These are phyloP conservation scores for Crematogaster levior DNA, from an alignment of 2,888 invertebrate species.

Conservation along the genomic window DNA sequence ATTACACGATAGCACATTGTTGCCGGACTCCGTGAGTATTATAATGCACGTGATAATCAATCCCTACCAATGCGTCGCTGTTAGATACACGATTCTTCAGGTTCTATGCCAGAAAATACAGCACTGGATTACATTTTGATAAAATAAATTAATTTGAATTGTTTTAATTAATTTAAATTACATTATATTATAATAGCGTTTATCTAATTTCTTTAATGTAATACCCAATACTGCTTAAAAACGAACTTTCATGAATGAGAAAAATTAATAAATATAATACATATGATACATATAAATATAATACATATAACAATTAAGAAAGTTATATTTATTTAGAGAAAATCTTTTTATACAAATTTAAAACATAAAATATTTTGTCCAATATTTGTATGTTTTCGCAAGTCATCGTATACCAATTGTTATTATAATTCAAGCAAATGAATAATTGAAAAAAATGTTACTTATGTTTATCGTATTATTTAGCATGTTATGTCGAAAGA, in stretches of 20 bases:
- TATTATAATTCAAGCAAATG: not conserved
- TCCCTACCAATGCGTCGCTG: not conserved
- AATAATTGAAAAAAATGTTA: not conserved
- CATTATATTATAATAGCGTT: not conserved
- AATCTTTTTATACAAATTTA: not conserved
- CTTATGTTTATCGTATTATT: too few species aligned
- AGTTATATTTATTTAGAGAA: not conserved
- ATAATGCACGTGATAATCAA: conserved; percentile 44
- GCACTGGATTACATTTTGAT: not conserved
- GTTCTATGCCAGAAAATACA: not conserved
- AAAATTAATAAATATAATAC: not conserved
- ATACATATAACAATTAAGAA: not conserved
- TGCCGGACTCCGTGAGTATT: conserved; percentile 18
- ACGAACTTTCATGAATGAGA: not conserved
- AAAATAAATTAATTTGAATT: conserved; percentile 1
- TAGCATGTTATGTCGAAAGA: not conserved
- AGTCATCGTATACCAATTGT: not conserved
- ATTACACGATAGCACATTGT: conserved; percentile 60
- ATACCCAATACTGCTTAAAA: not conserved
- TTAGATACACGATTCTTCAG: conserved; percentile 30
- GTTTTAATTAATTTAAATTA: not conserved
- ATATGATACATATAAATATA: not conserved
- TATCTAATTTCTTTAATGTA: not conserved
- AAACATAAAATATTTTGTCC: not conserved
- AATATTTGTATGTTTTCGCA: not conserved